Evolutionary conservation across 2,888 invertebrate genomes (phyloP).

Genomic region (Orthonychiurus folsomi): DNA sequence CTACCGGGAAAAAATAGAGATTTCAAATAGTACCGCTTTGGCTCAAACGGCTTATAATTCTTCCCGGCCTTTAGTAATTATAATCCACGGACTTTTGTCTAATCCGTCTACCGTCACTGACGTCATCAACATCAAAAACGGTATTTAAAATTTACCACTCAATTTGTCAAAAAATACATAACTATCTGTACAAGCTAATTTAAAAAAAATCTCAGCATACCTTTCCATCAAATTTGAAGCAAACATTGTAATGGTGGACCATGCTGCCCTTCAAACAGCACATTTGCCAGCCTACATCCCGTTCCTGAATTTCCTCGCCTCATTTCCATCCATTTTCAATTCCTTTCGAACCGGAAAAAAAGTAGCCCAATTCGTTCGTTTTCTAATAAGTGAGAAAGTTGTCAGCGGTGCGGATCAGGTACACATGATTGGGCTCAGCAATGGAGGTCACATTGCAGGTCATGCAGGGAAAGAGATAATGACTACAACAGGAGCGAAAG

Average conservation of each 20-base stretch:
- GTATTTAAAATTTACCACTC: background rate
- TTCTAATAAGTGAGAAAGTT: background rate
- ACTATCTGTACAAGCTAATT: background rate
- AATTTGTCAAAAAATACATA: background rate
- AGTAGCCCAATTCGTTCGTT: background rate
- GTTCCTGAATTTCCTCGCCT: background rate
- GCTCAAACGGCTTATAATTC: background rate
- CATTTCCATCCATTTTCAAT: background rate
- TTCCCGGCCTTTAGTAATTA: background rate
- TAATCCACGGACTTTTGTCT: background rate
- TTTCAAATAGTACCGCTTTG: background rate
- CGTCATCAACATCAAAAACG: background rate
- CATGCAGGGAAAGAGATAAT: background rate
- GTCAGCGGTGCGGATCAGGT: background rate
- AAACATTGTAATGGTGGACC: background rate
- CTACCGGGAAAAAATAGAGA: background rate
- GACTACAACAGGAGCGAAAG: background rate
- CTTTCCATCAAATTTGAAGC: background rate
- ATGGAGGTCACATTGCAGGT: background rate
- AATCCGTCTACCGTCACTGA: background rate
- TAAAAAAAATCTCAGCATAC: background rate
- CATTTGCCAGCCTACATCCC: background rate
- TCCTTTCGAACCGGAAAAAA: background rate
- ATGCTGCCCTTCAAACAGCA: background rate
- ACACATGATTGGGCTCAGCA: background rate